phyloP scores from a whole-genome alignment of 2,113 vertebrate genomes.

The Copsychus sechellarum region DNA sequence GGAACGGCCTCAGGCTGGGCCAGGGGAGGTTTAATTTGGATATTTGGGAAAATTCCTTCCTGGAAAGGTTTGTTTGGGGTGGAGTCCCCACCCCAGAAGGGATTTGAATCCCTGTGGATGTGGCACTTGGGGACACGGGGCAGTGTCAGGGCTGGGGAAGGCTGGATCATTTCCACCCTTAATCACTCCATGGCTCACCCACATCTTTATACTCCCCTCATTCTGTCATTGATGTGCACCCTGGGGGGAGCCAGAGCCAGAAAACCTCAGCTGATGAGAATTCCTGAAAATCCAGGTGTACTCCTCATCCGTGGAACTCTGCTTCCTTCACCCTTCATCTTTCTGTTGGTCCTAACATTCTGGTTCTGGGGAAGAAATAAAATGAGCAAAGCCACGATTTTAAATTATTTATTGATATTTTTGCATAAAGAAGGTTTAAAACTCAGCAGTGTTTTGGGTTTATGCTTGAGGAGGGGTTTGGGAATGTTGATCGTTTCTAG shows the following conservation, averaged over 20 bases:
- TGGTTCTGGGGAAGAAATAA: not conserved
- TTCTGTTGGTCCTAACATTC: not conserved
- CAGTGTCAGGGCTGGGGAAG: too few species aligned
- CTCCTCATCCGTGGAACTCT: accelerated
- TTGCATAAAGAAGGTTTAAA: not conserved
- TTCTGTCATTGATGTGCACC: not conserved
- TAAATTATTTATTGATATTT: not conserved
- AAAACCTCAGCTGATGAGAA: not conserved
- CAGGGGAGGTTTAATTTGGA: not conserved
- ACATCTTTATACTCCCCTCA: too few species aligned
- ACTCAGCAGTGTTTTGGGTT: not conserved
- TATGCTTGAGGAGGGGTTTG: not conserved
- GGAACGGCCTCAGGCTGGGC: not conserved
- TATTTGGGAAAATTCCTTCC: accelerated
- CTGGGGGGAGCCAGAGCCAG: not conserved
- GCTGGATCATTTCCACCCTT: too few species aligned
- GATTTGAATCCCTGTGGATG: not conserved
- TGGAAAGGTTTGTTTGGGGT: accelerated
- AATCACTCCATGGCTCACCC: not conserved
- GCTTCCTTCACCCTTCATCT: not conserved
- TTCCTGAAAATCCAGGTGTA: not conserved
- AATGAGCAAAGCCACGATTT: not conserved
- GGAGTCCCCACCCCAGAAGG: not conserved
- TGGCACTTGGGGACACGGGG: accelerated
- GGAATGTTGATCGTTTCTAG: not conserved